phyloP scores from a whole-genome alignment of 2,888 invertebrate genomes.

The Folsomia manolachei region DNA sequence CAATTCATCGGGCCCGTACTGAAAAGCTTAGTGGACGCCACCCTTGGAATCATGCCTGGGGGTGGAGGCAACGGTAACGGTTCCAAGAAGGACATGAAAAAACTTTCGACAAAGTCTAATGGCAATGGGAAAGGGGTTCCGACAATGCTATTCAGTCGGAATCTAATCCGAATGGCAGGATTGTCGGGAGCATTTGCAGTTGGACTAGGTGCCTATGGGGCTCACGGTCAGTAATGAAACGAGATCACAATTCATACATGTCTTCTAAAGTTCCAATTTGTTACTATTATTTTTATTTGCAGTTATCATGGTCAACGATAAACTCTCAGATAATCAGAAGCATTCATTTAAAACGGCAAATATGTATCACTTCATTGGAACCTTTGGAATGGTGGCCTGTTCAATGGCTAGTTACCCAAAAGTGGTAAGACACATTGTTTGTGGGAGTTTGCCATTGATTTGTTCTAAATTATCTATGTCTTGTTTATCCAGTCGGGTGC shows the following conservation, averaged over 20 bases:
- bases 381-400: slow-evolving; percentile 47
- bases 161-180: slow-evolving; percentile 46
- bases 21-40: slow-evolving; percentile 38
- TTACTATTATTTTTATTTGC: slow-evolving; percentile 9
- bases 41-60: slow-evolving; percentile 27
- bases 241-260: no score
- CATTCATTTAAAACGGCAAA: slow-evolving; percentile 48
- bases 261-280: no score
- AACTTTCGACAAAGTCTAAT: slow-evolving; percentile 15
- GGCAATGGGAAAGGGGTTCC: slow-evolving; percentile 23
- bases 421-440: slow-evolving; percentile 38
- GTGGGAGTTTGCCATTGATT: no score
- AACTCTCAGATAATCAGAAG: slow-evolving; percentile 47
- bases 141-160: slow-evolving; percentile 31
- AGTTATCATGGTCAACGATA: slow-evolving; percentile 46
- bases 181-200: slow-evolving; percentile 48
- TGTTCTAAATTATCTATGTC: slow-evolving; percentile 8
- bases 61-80: slow-evolving; percentile 17
- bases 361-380: slow-evolving; percentile 49
- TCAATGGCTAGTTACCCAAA: slow-evolving; percentile 37
- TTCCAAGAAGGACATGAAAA: slow-evolving; percentile 22
- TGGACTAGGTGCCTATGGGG: slow-evolving; percentile 49
- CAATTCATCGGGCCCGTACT: slow-evolving; percentile 37
- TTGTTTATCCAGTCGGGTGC: slow-evolving; percentile 41
- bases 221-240: slow-evolving; percentile 44